Base-by-base conservation (phyloP, 2,888 invertebrate genomes). In the Leptarthrus brevirostris region DNA sequence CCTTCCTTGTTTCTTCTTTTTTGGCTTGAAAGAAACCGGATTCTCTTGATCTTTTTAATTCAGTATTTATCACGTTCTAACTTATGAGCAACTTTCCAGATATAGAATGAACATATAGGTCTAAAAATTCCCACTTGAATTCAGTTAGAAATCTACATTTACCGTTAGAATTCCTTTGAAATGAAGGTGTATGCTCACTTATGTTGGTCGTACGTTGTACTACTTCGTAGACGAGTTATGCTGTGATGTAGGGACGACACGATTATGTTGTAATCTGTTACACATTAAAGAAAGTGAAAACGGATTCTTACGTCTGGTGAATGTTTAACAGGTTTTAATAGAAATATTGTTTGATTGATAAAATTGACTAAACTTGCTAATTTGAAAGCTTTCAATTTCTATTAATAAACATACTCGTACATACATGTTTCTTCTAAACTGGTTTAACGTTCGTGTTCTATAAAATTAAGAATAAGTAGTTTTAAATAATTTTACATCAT, bases 81-180 rank as follows among this genome's bases (percentile, higher is more conserved):
- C 30, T 56, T 56, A 56, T 26, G 14, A 56, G 56, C 56, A 34
- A 30, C 30, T 30, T 12, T 30, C 24, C 26, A 56, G 56, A 26
- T 56, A 30, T 56, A 56, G 56, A 16, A 30, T 54, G 30, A 26
- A 30, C 56, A 30, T 26, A 16, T 22, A 56, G 56, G 36, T 40
- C 26, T 36, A n/a, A 40, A 36, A 34, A 61, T 61, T 44, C 61
- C 61, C 40, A 22, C 40, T 61, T 14, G 30, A 56, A 56, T 10
- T 52, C 52, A 69, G 69, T 69, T 69, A 69, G 69, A 52, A 69
- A 69, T 20, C 24, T 34, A 52, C n/a, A 18, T 52, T 52, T 69
- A 69, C 69, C 69, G 69, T 69, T 69, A 69, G 69, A 69, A 69
- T 49, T 52, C 52, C 34, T 69, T 69, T 16, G 36, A 20, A 20